Percentiles rank a stretch among this genome's conserved stretches.
These are phyloP conservation scores for Lepidurus arcticus DNA, from an alignment of 1,140 invertebrate genomes.

Conservation along the genomic window DNA sequence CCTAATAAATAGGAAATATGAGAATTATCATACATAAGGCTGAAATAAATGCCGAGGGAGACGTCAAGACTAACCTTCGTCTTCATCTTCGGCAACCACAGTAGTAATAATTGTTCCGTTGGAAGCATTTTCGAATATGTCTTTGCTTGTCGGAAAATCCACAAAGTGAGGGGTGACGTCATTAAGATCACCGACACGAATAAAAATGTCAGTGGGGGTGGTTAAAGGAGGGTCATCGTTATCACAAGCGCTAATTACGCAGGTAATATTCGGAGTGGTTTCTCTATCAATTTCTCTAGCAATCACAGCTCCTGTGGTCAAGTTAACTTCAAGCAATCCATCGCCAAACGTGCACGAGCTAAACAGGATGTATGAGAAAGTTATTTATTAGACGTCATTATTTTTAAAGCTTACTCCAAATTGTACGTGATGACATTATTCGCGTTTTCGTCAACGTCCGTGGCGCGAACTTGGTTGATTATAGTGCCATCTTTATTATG, in stretches of 20 bases:
- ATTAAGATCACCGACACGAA: neutral
- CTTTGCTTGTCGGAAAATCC: neutral
- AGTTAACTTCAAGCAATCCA: neutral
- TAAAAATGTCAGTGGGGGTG: neutral
- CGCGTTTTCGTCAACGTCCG: neutral
- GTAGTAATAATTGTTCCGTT: neutral
- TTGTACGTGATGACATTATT: slow-evolving; percentile 22
- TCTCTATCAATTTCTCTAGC: slow-evolving; percentile 25
- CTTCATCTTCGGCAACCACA: slow-evolving; percentile 19
- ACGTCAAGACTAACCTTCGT: slow-evolving; percentile 21
- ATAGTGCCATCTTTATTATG: neutral
- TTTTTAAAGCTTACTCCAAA: slow-evolving; percentile 1
- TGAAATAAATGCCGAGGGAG: neutral
- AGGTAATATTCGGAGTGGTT: slow-evolving; percentile 12
- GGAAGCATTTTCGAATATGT: neutral
- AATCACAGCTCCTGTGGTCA: neutral
- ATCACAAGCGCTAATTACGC: slow-evolving; percentile 10
- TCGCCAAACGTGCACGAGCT: neutral
- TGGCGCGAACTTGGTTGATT: neutral
- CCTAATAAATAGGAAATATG: neutral
- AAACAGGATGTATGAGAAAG: neutral
- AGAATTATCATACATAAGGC: neutral
- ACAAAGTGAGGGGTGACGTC: slow-evolving; percentile 10
- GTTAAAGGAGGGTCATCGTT: slow-evolving; percentile 6
- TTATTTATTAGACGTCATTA: neutral